Evolutionary conservation across 30 jellyfish, hydroid and myxozoan species (phyloP).

Genomic region (Aurelia aurita complex sp. Pacific): DNA sequence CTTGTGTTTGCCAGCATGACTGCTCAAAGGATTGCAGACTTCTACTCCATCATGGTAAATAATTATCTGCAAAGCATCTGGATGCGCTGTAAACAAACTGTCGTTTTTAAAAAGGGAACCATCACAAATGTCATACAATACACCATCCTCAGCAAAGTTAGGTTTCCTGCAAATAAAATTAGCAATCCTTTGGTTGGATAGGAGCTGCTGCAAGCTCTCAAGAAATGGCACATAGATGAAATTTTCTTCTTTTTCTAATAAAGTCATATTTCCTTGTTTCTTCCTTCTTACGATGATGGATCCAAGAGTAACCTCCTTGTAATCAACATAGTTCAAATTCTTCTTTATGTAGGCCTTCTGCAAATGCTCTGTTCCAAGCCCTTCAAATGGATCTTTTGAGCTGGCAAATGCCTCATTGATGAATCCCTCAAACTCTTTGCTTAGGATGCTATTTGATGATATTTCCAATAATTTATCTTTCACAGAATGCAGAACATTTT

Average conservation of each 20-base stretch:
- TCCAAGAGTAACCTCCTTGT: constrained; percentile 16
- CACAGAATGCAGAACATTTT: not conserved
- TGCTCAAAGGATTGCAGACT: constrained; percentile 50
- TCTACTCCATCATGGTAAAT: constrained; percentile 42
- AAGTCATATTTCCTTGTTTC: not conserved
- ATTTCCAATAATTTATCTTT: not conserved
- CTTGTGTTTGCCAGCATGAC: constrained; percentile 55
- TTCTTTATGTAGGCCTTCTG: constrained; percentile 19
- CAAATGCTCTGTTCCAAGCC: constrained; percentile 11
- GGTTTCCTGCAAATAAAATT: constrained; percentile 10
- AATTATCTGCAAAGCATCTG: constrained; percentile 30
- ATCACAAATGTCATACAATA: constrained; percentile 50
- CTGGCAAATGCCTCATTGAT: not conserved
- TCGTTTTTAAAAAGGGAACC: constrained; percentile 46
- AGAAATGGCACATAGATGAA: constrained; percentile 48
- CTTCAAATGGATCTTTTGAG: constrained; percentile 21
- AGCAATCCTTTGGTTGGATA: constrained; percentile 21
- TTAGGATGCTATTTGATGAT: not conserved
- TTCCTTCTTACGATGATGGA: constrained; percentile 16
- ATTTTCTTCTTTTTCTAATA: constrained; percentile 29
- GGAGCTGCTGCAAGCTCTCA: constrained; percentile 56
- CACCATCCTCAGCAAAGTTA: constrained; percentile 5
- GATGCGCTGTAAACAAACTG: constrained; percentile 5
- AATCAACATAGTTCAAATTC: constrained; percentile 32
- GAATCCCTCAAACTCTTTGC: constrained; percentile 1